Conservation (phyloP, 2,888 invertebrate species). For the Melinaea menophilus region DNA sequence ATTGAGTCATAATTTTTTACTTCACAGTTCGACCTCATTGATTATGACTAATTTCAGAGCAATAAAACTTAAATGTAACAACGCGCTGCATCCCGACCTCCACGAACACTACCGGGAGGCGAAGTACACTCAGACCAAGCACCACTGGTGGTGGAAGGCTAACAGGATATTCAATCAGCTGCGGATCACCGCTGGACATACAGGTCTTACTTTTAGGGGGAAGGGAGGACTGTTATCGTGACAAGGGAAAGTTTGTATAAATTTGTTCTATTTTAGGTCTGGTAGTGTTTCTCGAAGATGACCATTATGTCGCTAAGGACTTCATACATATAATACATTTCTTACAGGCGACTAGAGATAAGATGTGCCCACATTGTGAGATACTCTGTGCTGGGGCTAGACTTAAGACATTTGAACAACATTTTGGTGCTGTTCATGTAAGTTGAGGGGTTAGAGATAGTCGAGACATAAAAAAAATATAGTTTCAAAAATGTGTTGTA, state of each 20-base stretch:
- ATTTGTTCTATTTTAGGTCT: slow-evolving; percentile 72
- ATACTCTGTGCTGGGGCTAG: slow-evolving; percentile 96
- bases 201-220: slow-evolving; percentile 66
- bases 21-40: too few relatives aligned
- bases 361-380: slow-evolving; percentile 92
- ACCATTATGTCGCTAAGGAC: slow-evolving; percentile 98
- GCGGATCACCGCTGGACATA: slow-evolving; percentile 88
- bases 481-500: too few relatives aligned
- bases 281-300: slow-evolving; percentile 97
- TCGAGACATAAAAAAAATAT: too few relatives aligned
- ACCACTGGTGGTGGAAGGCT: slow-evolving; percentile 99
- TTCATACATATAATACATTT: slow-evolving; percentile 91
- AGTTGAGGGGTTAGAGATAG: too few relatives aligned
- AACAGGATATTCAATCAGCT: slow-evolving; percentile 95
- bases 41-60: slow-evolving; percentile 80
- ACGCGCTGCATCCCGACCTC: slow-evolving; percentile 94
- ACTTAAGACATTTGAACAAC: slow-evolving; percentile 77
- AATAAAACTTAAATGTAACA: slow-evolving; percentile 88
- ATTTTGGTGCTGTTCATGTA: not conserved
- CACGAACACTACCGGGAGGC: slow-evolving; percentile 99
- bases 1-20: too few relatives aligned
- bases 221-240: too few relatives aligned
- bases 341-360: slow-evolving; percentile 86
- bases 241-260: not conserved
- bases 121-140: slow-evolving; percentile 98